Evolutionary conservation across 2,888 invertebrate genomes (phyloP).

Genomic region (Microdon myrmicae): DNA sequence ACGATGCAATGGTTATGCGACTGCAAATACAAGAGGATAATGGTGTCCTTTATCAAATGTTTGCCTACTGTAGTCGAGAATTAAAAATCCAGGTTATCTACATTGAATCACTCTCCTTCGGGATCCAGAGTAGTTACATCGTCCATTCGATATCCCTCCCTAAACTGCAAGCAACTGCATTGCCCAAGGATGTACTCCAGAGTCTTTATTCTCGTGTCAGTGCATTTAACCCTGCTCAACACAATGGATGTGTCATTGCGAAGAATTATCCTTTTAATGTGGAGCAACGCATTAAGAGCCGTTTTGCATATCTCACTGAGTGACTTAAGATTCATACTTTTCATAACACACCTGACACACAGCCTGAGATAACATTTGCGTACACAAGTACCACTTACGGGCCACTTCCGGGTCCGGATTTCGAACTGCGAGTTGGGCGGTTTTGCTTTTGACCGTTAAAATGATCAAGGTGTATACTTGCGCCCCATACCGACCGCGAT

Average conservation of each 20-base stretch:
- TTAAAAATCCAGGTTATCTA: conserved; percentile 7
- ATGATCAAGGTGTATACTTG: conserved; percentile 44
- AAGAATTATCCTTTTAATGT: conserved; percentile 11
- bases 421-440: neutral
- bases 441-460: conserved; percentile 22
- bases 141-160: conserved; percentile 8
- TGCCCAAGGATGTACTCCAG: conserved; percentile 30
- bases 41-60: conserved; percentile 36
- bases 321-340: conserved; percentile 1
- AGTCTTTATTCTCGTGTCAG: conserved; percentile 18
- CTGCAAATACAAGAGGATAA: conserved; percentile 25
- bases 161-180: conserved; percentile 15
- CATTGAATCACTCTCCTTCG: too few relatives aligned
- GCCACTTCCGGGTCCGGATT: conserved; percentile 1
- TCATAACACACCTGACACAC: neutral
- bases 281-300: too few relatives aligned
- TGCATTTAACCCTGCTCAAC: conserved; percentile 37
- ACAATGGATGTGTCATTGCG: too few relatives aligned
- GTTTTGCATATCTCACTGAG: neutral
- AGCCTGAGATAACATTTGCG: neutral
- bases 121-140: conserved; percentile 7
- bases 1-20: conserved; percentile 11
- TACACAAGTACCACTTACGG: neutral
- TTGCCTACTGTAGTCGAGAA: conserved; percentile 20
- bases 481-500: conserved; percentile 1